Base-by-base conservation (phyloP, 2,797 vertebrate species). In the Micropoecilia bifurca region DNA sequence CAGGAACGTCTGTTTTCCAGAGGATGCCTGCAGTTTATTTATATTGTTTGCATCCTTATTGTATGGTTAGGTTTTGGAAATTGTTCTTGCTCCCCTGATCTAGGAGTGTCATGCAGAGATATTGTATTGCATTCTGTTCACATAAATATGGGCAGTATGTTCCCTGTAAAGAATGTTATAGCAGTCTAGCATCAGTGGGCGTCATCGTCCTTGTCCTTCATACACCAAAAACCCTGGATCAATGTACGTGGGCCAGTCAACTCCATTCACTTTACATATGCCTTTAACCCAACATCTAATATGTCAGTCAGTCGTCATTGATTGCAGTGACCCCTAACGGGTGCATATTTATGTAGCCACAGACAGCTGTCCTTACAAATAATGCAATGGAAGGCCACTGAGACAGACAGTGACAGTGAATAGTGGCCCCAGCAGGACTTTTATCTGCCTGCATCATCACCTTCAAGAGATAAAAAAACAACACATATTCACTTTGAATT, bases 221-320 rank as follows among this genome's bases (percentile, higher is more conserved):
- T 66, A 85, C 72, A 63, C 77, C 61, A 68, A 66, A 77, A 85
- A 86, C 71, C 86, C 83, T 76, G 72, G 81, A 78, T 85, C 81
- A 90, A 88, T 77, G 76, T 47, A 57, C 1, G 57, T 46, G 85
- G 88, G 80, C 81, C 76, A 69, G 85, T 92, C 46, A 57, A 81
- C 88, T 92, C 86, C 83, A 89, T 91, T 90, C 77, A 78, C 83
- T 88, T 33, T 88, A 81, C 90, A 81, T 74, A 53, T 73, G 84
- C 79, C 90, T 91, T 89, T 80, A 75, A 85, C 84, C 74, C 36
- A 59, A 87, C 90, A 91, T 94, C 83, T 81, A 92, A 90, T 76
- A 91, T 91, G 94, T 93, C 94, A 92, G 90, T 79, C 85, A 66
- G 69, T 84, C 88, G 89, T 87, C 86, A 94, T 94, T 92, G 93